These are phyloP conservation scores for Zygothrica quintamaculata DNA, from an alignment of 2,888 invertebrate genomes.

Conservation along the genomic window DNA sequence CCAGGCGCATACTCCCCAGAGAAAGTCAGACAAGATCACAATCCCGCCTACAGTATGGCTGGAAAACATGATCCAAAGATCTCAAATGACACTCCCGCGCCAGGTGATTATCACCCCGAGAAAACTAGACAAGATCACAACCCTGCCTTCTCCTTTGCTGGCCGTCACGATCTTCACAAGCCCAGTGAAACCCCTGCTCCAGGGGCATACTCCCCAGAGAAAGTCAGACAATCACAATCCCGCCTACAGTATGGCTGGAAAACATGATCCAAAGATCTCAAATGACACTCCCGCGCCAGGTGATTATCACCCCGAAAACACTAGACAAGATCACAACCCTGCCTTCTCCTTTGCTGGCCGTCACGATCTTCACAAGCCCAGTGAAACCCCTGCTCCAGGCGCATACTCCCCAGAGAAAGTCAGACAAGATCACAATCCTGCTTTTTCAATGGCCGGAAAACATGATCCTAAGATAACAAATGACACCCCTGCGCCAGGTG, in stretches of 20 bases:
- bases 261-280: slow-evolving; percentile 85
- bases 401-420: slow-evolving; percentile 86
- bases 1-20: slow-evolving; percentile 87
- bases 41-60: slow-evolving; percentile 85
- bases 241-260: slow-evolving; percentile 87
- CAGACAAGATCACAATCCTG: slow-evolving; percentile 80
- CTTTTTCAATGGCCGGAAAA: slow-evolving; percentile 85
- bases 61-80: slow-evolving; percentile 81
- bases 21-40: slow-evolving; percentile 85
- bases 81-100: slow-evolving; percentile 83
- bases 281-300: slow-evolving; percentile 86
- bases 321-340: slow-evolving; percentile 81
- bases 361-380: slow-evolving; percentile 83
- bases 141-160: too few relatives aligned
- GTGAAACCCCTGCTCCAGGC: slow-evolving; percentile 86
- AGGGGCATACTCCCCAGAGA: too few relatives aligned
- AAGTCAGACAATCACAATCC: too few relatives aligned
- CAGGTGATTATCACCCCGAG: slow-evolving; percentile 85
- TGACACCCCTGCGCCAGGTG: slow-evolving; percentile 86
- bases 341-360: slow-evolving; percentile 85
- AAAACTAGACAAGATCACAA: slow-evolving; percentile 84
- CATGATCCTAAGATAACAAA: slow-evolving; percentile 65
- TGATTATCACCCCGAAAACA: slow-evolving; percentile 80
- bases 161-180: too few relatives aligned
- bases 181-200: too few relatives aligned